Evolutionary conservation across 2,797 vertebrate species (phyloP).

Genomic region (Vipera latastei): DNA sequence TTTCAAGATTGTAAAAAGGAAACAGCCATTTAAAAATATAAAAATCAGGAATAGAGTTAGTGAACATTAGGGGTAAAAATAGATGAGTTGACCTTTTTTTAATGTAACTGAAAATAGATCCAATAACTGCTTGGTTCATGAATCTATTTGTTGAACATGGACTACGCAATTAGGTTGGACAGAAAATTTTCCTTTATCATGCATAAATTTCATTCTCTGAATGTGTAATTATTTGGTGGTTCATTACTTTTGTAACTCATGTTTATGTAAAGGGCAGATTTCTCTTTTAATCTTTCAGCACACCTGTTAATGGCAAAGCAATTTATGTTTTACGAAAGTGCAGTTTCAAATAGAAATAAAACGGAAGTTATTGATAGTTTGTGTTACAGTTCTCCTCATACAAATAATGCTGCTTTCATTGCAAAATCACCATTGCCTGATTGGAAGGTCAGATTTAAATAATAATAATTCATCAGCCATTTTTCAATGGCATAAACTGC

Average conservation of each 20-base stretch:
- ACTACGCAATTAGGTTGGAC: neutral
- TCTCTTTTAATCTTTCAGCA: conserved; percentile 3
- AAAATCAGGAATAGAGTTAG: neutral
- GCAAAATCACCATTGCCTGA: neutral
- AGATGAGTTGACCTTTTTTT: neutral
- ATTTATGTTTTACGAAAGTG: neutral
- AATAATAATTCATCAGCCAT: neutral
- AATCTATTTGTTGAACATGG: conserved; percentile 13
- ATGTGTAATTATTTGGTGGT: conserved; percentile 1
- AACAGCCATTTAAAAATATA: neutral
- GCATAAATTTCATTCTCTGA: conserved; percentile 2
- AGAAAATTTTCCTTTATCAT: conserved; percentile 9
- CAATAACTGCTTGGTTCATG: neutral
- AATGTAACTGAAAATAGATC: neutral
- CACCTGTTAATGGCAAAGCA: conserved; percentile 5
- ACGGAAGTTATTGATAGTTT: neutral
- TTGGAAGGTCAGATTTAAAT: neutral
- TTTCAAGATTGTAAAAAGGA: neutral
- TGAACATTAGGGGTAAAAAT: neutral
- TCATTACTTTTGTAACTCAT: conserved; percentile 15
- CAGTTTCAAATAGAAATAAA: neutral
- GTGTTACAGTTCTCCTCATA: neutral
- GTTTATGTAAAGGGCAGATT: conserved; percentile 24
- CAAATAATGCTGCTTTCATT: neutral
- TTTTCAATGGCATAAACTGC: neutral